These are phyloP conservation scores for Cephalopterus ornatus DNA, from an alignment of 2,113 vertebrate genomes.

Conservation along the genomic window DNA sequence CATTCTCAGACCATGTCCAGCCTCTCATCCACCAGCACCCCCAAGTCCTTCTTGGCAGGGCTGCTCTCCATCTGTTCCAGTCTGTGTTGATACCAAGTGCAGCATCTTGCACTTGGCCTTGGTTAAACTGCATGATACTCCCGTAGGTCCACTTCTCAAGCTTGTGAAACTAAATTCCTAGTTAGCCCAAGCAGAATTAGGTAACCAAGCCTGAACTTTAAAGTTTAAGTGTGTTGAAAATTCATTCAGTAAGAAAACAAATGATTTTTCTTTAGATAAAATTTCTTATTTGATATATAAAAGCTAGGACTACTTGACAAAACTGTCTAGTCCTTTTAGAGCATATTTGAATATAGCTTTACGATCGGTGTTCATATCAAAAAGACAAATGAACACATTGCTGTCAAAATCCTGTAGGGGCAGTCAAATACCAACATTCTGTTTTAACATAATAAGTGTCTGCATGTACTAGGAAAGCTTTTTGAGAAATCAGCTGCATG, in stretches of 20 bases:
- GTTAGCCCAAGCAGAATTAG: not conserved
- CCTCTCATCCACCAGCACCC: too few relatives aligned
- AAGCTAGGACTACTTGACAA: not conserved
- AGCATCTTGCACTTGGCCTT: not conserved
- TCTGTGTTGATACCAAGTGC: too few relatives aligned
- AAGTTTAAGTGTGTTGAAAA: not conserved
- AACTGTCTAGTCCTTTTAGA: not conserved
- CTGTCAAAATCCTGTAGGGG: slow-evolving; percentile 16
- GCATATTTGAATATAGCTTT: not conserved
- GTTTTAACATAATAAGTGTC: not conserved
- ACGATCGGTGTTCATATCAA: not conserved
- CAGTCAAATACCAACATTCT: not conserved
- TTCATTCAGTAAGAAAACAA: not conserved
- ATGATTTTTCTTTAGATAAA: not conserved
- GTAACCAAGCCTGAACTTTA: not conserved
- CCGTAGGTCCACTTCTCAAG: not conserved
- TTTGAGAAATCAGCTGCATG: not conserved
- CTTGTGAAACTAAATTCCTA: not conserved
- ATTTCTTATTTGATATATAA: not conserved
- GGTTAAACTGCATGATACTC: not conserved
- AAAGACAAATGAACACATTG: not conserved
- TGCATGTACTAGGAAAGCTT: not conserved
- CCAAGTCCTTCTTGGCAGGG: not conserved
- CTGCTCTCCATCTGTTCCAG: not conserved
- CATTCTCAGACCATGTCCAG: too few relatives aligned